Evolutionary conservation across 2,888 invertebrate genomes (phyloP), one percentile per base, ranked within the genome.

Genomic region (Nemotelus nigrinus): DNA sequence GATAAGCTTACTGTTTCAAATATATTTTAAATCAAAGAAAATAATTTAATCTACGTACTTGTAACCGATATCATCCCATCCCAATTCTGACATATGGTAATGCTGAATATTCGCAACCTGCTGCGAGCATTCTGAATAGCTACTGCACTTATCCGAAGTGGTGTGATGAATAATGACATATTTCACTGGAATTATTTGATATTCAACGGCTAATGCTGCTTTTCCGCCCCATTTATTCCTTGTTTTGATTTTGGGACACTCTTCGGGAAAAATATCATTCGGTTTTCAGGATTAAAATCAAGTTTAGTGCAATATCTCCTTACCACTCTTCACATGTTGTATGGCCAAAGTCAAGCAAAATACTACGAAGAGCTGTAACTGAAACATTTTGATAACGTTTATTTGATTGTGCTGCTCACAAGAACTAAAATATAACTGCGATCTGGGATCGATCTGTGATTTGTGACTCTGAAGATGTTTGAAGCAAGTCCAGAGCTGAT

Each of bases 161-260:
- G 91, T 91, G 80, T 91, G 91, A 83, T 90, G 89, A 72, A 91
- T 88, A 77, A 91, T 84, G 55, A 90, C 90, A 79, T 89, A 88
- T 60, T 87, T 85, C 2, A 91, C 85, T 0, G 91, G 91, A n/a
- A 90, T 83, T 1, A 89, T 86, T 45, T 91, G 87, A 82, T 92
- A 92, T 77, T 90, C 87, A 3, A 91, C 85, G 4, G 86, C 85
- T 3, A 81, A 81, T 0, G 90, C 85, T 1, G 83, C 83, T 68
- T 88, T 84, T 0, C 88, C 91, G n/a, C 89, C 90, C 93, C 93
- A 93, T 72, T 89, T 86, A 0, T 85, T 84, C 82, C 90, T 90
- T 2, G 87, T 84, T 25, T 92, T 87, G 7, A 92, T 89, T 41
- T 85, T 85, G 6, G 91, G 90, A 81, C 91, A 91, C 44, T 82